Evolutionary conservation across 2,797 vertebrate species (phyloP).

Genomic region (Karalla daura): DNA sequence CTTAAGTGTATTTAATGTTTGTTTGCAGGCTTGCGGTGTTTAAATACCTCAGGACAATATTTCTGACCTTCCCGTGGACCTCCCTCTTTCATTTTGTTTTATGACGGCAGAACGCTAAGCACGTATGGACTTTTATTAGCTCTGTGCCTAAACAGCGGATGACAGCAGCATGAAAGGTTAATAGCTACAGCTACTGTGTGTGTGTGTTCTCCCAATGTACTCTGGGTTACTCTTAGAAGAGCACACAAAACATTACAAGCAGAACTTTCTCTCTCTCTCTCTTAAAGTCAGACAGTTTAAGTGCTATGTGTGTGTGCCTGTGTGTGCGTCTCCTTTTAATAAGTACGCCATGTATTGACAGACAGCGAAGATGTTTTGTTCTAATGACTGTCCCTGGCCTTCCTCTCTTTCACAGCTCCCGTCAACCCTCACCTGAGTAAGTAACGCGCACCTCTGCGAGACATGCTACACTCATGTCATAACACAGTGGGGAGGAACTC

Average conservation of each 20-base stretch:
- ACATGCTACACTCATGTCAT: conserved; percentile 21
- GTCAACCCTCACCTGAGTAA: conserved; percentile 98
- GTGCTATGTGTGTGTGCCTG: neutral
- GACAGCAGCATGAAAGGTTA: conserved; percentile 35
- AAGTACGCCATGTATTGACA: conserved; percentile 35
- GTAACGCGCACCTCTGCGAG: conserved; percentile 81
- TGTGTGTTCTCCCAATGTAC: neutral
- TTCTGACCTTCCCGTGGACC: conserved; percentile 26
- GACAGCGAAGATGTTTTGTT: conserved; percentile 34
- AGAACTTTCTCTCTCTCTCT: neutral
- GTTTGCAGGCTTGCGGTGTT: conserved; percentile 28
- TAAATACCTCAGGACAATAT: conserved; percentile 46
- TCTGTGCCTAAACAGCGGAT: conserved; percentile 8
- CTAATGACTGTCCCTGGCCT: conserved; percentile 60
- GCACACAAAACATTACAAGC: neutral
- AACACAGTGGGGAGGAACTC: conserved; percentile 35
- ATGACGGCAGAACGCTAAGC: conserved; percentile 18
- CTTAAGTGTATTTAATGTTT: conserved; percentile 3
- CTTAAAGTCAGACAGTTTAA: conserved; percentile 9
- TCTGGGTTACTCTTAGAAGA: neutral
- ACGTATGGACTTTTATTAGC: conserved; percentile 43
- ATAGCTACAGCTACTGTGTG: neutral
- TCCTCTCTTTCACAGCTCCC: conserved; percentile 90
- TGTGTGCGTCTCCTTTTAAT: conserved; percentile 11
- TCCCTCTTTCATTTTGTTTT: conserved; percentile 42